Percentiles rank a stretch among this genome's conserved stretches.
phyloP scores from a whole-genome alignment of 2,113 vertebrate species.

The Poeciliopsis prolifica region DNA sequence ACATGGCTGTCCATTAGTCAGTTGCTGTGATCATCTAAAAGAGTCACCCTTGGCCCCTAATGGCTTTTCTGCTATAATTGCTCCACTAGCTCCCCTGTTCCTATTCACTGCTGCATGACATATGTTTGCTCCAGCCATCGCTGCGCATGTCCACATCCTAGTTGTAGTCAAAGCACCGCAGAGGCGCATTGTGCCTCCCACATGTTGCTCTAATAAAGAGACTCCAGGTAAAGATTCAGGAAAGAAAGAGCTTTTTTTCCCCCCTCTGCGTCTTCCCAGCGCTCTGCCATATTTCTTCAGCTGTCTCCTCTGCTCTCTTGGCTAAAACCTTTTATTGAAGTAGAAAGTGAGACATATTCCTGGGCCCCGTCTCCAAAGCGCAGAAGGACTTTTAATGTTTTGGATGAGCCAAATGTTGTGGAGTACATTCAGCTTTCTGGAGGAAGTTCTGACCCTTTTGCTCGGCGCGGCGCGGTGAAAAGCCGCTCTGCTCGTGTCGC shows the following conservation, averaged over 20 bases:
- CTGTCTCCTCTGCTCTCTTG: conserved; percentile 28
- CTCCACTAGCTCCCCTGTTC: conserved; percentile 86
- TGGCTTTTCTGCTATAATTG: conserved; percentile 97
- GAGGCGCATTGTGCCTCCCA: conserved; percentile 52
- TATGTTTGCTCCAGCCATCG: conserved; percentile 58
- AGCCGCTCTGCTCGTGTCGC: conserved; percentile 28
- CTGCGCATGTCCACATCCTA: conserved; percentile 73
- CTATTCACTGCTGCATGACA: conserved; percentile 90
- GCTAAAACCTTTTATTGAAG: conserved; percentile 42
- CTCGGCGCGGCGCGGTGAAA: conserved; percentile 60
- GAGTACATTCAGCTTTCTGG: conserved; percentile 42
- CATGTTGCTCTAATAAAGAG: conserved; percentile 59
- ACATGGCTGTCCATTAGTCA: conserved; percentile 95
- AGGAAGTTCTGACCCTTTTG: conserved; percentile 80
- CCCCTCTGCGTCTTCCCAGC: conserved; percentile 44
- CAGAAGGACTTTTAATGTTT: conserved; percentile 46
- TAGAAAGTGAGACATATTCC: conserved; percentile 36
- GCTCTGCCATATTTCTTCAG: conserved; percentile 34
- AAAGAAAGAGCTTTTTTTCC: conserved; percentile 50
- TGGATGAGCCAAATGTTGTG: conserved; percentile 42
- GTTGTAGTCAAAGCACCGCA: conserved; percentile 78
- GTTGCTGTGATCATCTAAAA: conserved; percentile 89
- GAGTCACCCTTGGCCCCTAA: conserved; percentile 87
- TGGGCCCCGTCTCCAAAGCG: conserved; percentile 41
- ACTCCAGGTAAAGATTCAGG: conserved; percentile 47